Evolutionary conservation across 2,888 invertebrate genomes (phyloP).

Genomic region (Antitype chi): DNA sequence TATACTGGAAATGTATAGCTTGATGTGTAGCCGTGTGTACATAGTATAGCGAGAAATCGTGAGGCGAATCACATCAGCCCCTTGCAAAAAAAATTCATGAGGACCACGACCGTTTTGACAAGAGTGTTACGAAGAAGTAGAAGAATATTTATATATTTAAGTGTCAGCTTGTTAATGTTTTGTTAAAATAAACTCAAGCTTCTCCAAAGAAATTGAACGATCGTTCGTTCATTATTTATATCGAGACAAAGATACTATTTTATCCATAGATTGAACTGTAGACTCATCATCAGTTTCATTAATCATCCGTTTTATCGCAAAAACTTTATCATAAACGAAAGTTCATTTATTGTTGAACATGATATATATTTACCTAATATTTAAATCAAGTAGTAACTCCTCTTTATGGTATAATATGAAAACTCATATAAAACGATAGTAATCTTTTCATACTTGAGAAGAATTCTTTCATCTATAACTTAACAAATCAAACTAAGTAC

Average conservation of each 20-base stretch:
- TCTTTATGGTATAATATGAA: neutral
- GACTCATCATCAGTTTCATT: neutral
- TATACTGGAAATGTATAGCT: too few relatives aligned
- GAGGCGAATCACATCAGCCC: too few relatives aligned
- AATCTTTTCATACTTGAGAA: neutral
- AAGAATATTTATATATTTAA: too few relatives aligned
- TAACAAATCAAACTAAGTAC: neutral
- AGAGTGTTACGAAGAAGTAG: too few relatives aligned
- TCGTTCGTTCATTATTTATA: neutral
- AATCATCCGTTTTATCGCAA: neutral
- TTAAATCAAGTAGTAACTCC: conserved; percentile 8
- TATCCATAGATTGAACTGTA: neutral
- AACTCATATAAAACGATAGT: neutral
- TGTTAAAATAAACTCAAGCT: too few relatives aligned
- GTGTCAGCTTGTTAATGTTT: too few relatives aligned
- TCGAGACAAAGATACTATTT: neutral
- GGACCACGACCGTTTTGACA: too few relatives aligned
- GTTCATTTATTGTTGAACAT: neutral
- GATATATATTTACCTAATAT: neutral
- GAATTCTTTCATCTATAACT: neutral
- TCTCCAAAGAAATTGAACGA: neutral
- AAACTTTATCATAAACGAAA: neutral
- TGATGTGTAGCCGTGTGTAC: too few relatives aligned
- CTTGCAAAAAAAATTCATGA: too few relatives aligned
- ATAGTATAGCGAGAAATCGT: too few relatives aligned